phyloP scores from a whole-genome alignment of 1,140 invertebrate species.

The Drosophila jambulina region DNA sequence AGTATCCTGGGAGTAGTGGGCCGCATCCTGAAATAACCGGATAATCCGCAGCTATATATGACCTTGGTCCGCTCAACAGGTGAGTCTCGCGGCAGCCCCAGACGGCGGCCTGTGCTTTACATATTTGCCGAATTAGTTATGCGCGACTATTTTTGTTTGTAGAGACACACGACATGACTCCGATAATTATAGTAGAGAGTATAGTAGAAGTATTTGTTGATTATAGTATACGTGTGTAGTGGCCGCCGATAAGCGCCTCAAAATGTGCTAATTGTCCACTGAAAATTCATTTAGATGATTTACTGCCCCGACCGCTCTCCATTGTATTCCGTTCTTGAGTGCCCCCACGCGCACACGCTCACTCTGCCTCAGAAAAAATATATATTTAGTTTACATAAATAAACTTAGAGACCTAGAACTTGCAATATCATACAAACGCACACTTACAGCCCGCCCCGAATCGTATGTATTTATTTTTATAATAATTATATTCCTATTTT shows the following conservation, averaged over 20 bases:
- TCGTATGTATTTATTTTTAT: constrained; percentile 45
- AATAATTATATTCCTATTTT: constrained; percentile 40
- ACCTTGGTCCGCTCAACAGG: constrained; percentile 49
- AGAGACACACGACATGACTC: constrained; percentile 36
- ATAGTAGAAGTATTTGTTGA: constrained; percentile 16
- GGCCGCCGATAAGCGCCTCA: constrained; percentile 24
- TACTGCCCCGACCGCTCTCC: constrained; percentile 6
- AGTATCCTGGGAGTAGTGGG: constrained; percentile 30
- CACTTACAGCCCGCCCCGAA: constrained; percentile 18
- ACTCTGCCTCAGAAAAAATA: neutral
- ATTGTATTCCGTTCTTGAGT: constrained; percentile 40
- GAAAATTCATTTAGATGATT: constrained; percentile 16
- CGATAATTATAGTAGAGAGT: constrained; percentile 36
- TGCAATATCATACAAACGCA: constrained; percentile 36
- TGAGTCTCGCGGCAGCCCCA: constrained; percentile 24
- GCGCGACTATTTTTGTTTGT: constrained; percentile 42
- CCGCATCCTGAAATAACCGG: constrained; percentile 14
- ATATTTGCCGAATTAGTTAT: constrained; percentile 36
- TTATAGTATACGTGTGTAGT: constrained; percentile 17
- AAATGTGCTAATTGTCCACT: constrained; percentile 43
- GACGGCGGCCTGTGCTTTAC: neutral
- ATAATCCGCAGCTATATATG: constrained; percentile 33
- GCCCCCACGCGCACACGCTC: constrained; percentile 17
- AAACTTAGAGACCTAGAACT: constrained; percentile 52
- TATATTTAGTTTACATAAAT: constrained; percentile 47